phyloP scores from a whole-genome alignment of 2,888 invertebrate species.

The Tetropium fuscum region DNA sequence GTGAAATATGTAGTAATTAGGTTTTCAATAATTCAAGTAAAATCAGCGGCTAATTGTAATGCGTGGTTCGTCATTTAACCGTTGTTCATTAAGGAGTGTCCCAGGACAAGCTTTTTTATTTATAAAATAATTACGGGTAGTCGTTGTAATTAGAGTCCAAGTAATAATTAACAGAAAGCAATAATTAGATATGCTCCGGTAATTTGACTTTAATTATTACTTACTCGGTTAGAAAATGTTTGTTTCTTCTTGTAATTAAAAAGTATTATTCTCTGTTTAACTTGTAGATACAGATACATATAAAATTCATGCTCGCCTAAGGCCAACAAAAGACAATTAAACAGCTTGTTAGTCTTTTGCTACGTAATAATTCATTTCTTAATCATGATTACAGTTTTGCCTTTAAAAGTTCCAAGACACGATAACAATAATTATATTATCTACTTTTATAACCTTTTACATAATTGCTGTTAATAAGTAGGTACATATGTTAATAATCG shows the following conservation, averaged over 20 bases:
- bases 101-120: conserved; percentile 38
- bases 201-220: conserved; percentile 39
- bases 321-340: conserved; percentile 34
- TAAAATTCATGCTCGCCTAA: conserved; percentile 29
- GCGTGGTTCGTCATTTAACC: conserved; percentile 25
- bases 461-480: too few species aligned
- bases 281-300: conserved; percentile 23
- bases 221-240: conserved; percentile 16
- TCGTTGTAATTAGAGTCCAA: conserved; percentile 10
- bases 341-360: conserved; percentile 27
- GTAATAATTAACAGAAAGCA: conserved; percentile 20
- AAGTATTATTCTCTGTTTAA: conserved; percentile 25
- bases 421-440: conserved; percentile 20
- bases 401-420: conserved; percentile 11
- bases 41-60: conserved; percentile 25
- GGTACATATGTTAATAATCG: too few species aligned
- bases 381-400: conserved; percentile 24
- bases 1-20: conserved; percentile 1
- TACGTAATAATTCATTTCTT: conserved; percentile 22
- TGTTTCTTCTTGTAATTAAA: conserved; percentile 25
- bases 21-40: conserved; percentile 20
- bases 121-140: conserved; percentile 36
- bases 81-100: conserved; percentile 39
- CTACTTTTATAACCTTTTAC: conserved; percentile 11
- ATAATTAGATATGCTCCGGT: conserved; percentile 41